Conservation (phyloP, 2,797 vertebrate genomes). For the Megaceryle alcyon region DNA sequence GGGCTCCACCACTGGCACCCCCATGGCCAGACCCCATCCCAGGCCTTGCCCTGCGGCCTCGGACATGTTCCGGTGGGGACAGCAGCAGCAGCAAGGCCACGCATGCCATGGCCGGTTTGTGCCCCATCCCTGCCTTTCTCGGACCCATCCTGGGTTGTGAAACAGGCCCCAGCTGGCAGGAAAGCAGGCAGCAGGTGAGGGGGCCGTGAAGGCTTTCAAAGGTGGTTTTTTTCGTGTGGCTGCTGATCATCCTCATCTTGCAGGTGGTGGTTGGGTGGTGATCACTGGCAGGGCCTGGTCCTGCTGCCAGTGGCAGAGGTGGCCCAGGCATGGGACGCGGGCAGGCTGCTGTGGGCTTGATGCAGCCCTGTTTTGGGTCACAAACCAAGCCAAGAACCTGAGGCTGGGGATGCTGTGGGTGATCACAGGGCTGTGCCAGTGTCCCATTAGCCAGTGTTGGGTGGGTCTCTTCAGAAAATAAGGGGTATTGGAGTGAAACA, state of each 20-base stretch:
- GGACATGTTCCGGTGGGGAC: fast-evolving
- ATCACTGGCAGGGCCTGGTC: fast-evolving
- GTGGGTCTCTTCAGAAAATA: fast-evolving
- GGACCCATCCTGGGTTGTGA: fast-evolving
- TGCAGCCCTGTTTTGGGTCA: not conserved
- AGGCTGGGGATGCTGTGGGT: fast-evolving
- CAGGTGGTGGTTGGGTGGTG: not conserved
- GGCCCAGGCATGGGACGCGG: fast-evolving
- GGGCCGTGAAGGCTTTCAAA: fast-evolving
- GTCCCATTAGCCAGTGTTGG: fast-evolving
- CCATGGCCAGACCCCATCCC: not conserved
- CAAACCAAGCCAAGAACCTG: fast-evolving
- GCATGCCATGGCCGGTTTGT: fast-evolving
- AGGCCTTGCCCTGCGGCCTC: not conserved
- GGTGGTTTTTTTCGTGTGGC: not conserved
- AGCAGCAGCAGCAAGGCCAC: not conserved
- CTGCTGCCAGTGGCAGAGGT: not conserved
- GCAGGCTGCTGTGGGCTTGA: no score
- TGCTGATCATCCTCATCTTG: fast-evolving
- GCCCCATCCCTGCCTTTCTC: not conserved
- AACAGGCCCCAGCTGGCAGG: fast-evolving
- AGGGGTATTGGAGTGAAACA: fast-evolving
- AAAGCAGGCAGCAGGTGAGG: not conserved
- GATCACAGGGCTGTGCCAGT: not conserved
- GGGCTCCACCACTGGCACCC: no score